A percentile compares a stretch with the other conserved stretches of the same genome.
Evolutionary conservation across 2,888 invertebrate genomes (phyloP).

Genomic region (Monoplex corrugatus): DNA sequence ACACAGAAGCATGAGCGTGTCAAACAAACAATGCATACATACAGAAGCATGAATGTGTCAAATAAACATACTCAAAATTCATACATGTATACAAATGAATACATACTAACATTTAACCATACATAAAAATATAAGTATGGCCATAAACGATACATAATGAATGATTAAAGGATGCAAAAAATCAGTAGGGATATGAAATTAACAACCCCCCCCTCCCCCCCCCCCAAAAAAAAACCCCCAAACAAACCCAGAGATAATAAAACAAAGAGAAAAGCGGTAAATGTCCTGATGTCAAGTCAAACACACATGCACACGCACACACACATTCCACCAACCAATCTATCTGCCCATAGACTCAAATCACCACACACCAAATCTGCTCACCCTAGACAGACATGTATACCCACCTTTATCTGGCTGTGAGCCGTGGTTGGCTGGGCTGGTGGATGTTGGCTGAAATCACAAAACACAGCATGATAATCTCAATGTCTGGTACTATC

Average conservation of each 20-base stretch:
- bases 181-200: no score
- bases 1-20: no score
- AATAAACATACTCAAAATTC: not conserved
- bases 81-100: not conserved
- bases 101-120: slow-evolving; percentile 29
- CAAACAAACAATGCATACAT: not conserved
- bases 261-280: no score
- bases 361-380: no score
- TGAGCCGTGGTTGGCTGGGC: slow-evolving; percentile 47
- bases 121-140: no score
- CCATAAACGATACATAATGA: no score
- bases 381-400: not conserved
- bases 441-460: slow-evolving; percentile 55
- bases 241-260: not conserved
- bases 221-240: no score
- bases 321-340: no score
- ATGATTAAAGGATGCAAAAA: no score
- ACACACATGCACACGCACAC: slow-evolving; percentile 37
- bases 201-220: no score
- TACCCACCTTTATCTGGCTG: slow-evolving; percentile 56
- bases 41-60: not conserved
- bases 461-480: not conserved
- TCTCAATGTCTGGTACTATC: no score
- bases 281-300: not conserved
- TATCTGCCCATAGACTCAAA: no score